Evolutionary conservation across 2,797 vertebrate species (phyloP), one percentile per base, ranked within the genome.

Genomic region (Tangara arthus): DNA sequence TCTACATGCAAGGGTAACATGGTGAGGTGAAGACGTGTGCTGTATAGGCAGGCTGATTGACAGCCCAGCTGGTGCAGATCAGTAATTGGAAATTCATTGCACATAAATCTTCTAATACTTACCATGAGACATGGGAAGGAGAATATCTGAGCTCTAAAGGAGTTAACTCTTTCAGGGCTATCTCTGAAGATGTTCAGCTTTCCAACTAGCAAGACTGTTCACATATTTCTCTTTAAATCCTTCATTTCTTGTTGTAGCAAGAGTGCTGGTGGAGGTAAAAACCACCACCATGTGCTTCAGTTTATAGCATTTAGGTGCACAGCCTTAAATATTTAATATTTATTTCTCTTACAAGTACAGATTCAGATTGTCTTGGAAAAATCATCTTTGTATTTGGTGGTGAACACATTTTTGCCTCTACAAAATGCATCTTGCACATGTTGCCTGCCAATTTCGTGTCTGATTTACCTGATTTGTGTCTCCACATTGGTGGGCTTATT

Each of bases 81-180:
- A 97, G 97, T 98, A 98, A 98, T 97, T 98, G 97, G 96, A 98
- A 98, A 98, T 98, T 97, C 97, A 97, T 97, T 97, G 97, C 97
- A 97, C 97, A 97, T 98, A 98, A 98, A 98, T 98, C 97, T 98
- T 97, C 95, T 71, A 70, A 93, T 98, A 97, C 97, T 98, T 98
- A 97, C 97, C 57, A 57, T 96, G 78, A 96, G 96, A 97, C 95
- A 94, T 41, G 66, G 95, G 88, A 97, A 94, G 93, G 77, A 95
- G 92, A 90, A 80, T 96, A 96, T 96, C 86, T 89, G 95, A 97
- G 95, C 75, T 82, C 69, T 89, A 83, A 93, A 95, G 84, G 37
- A 34, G 77, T 98, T 98, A 97, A 97, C 97, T 96, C 95, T 97
- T 98, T 97, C 96, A 94, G 92, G 85, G 61, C 57, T 60, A 37